Evolutionary conservation across 2,888 invertebrate genomes (phyloP).

Genomic region (Phlogophora meticulosa): DNA sequence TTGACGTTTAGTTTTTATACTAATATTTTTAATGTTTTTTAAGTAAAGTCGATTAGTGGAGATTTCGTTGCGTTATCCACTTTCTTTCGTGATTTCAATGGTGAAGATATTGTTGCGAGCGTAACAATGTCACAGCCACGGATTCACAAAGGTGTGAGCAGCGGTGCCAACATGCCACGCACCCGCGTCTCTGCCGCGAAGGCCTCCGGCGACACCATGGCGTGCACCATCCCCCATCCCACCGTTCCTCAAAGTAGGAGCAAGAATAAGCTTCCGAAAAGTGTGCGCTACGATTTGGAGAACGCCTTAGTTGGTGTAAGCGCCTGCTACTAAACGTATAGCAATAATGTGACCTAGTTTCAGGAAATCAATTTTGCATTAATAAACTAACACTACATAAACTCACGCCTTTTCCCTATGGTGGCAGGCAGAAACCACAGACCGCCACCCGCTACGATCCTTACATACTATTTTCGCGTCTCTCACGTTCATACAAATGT

Average conservation of each 20-base stretch:
- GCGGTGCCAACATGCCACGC: conserved; percentile 46
- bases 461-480: too few relatives aligned
- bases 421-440: too few relatives aligned
- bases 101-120: conserved; percentile 34
- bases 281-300: conserved; percentile 83
- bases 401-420: too few relatives aligned
- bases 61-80: conserved; percentile 40
- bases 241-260: conserved; percentile 69
- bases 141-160: conserved; percentile 62
- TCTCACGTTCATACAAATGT: too few relatives aligned
- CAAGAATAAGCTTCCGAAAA: conserved; percentile 81
- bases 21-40: conserved; percentile 72
- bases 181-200: conserved; percentile 57
- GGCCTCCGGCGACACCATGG: conserved; percentile 64
- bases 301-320: conserved; percentile 86
- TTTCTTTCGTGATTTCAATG: conserved; percentile 59
- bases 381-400: too few relatives aligned
- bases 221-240: conserved; percentile 51
- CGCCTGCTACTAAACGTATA: conserved; percentile 34
- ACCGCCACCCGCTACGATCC: too few relatives aligned
- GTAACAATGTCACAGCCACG: conserved; percentile 74
- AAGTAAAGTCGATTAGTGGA: conserved; percentile 56
- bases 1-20: conserved; percentile 74
- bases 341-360: conserved; percentile 4
- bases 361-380: not conserved